Evolutionary conservation across 2,797 vertebrate genomes (phyloP).

Genomic region (Gymnopithys bicolor): DNA sequence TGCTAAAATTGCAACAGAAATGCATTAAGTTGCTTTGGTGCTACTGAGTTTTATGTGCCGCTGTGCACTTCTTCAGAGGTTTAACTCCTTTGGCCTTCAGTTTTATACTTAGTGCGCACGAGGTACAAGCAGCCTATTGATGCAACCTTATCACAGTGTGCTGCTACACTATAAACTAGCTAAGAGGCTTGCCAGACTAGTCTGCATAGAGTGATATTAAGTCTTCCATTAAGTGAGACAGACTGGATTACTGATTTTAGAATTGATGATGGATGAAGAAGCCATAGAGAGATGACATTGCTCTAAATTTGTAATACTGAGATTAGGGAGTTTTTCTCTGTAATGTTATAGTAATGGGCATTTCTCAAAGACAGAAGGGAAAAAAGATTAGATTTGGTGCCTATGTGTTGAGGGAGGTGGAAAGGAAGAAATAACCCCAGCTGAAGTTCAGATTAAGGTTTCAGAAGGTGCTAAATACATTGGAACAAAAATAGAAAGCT

Average conservation of each 20-base stretch:
- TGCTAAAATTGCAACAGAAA: not conserved
- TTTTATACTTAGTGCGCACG: not conserved
- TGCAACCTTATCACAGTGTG: not conserved
- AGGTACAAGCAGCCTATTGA: not conserved
- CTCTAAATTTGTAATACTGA: constrained; percentile 39
- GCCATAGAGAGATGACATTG: constrained; percentile 27
- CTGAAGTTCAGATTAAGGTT: constrained; percentile 60
- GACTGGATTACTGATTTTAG: constrained; percentile 60
- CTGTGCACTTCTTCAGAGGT: not conserved
- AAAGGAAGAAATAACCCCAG: constrained; percentile 20
- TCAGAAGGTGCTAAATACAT: constrained; percentile 31
- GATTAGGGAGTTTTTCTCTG: constrained; percentile 43
- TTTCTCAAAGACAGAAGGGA: constrained; percentile 43
- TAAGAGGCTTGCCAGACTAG: constrained; percentile 39
- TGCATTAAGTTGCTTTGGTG: not conserved
- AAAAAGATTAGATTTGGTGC: constrained; percentile 45
- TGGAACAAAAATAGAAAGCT: constrained; percentile 40
- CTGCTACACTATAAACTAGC: constrained; percentile 15
- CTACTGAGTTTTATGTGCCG: not conserved
- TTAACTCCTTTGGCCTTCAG: not conserved
- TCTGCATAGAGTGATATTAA: constrained; percentile 64
- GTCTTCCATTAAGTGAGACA: constrained; percentile 66
- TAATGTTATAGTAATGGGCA: constrained; percentile 34
- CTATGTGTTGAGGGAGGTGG: not conserved
- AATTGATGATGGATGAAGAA: constrained; percentile 67